Evolutionary conservation across 2,888 invertebrate genomes (phyloP).

Genomic region (Leptopilina syphax): DNA sequence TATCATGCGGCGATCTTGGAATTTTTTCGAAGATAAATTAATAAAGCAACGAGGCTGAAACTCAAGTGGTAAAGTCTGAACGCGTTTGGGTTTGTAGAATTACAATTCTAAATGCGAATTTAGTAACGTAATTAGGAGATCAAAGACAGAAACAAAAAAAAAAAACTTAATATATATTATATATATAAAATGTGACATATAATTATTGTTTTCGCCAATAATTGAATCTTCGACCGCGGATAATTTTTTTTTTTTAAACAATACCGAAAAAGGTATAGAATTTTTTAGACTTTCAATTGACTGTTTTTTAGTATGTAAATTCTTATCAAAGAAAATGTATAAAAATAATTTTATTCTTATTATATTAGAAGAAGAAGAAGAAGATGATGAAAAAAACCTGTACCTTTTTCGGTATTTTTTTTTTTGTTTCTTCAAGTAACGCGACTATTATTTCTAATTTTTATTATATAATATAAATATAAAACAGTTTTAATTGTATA

Average conservation of each 20-base stretch:
- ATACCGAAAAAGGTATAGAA: conserved; percentile 23
- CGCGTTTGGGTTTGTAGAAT: conserved; percentile 37
- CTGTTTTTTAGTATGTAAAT: neutral
- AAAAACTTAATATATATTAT: conserved; percentile 4
- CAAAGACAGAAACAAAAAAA: conserved; percentile 13
- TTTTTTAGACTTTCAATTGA: conserved; percentile 13
- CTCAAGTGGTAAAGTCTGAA: conserved; percentile 39
- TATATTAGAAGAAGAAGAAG: neutral
- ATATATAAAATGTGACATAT: too few relatives aligned
- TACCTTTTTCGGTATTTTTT: conserved; percentile 26
- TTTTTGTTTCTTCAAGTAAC: neutral
- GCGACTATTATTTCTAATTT: conserved; percentile 1
- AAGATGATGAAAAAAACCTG: neutral
- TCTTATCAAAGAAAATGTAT: neutral
- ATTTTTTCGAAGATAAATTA: neutral
- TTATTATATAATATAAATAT: neutral
- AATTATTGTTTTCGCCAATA: neutral
- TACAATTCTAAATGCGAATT: conserved; percentile 36
- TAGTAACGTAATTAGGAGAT: conserved; percentile 9
- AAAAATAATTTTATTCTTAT: neutral
- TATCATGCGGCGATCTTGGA: conserved; percentile 1
- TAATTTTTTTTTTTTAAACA: too few relatives aligned
- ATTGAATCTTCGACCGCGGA: neutral
- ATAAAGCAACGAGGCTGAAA: conserved; percentile 29
- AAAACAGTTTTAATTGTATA: neutral